These are phyloP conservation scores for Picus viridis DNA, from an alignment of 2,797 vertebrate genomes.

Conservation along the genomic window DNA sequence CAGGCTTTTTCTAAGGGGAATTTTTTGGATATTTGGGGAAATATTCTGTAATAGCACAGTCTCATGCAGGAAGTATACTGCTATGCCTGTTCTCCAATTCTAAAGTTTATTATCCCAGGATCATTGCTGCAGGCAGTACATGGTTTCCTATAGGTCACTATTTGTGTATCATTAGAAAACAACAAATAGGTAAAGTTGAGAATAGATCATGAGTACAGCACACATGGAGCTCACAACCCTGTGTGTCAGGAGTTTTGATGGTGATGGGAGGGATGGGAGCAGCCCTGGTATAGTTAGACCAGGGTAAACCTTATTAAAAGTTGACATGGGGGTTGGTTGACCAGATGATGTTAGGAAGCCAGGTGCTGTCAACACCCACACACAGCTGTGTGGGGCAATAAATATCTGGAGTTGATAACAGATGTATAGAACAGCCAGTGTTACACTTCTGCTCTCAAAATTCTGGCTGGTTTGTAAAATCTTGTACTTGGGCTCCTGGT, in stretches of 20 bases:
- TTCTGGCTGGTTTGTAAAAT: neutral
- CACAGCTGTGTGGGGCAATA: neutral
- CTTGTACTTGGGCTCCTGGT: neutral
- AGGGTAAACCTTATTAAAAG: neutral
- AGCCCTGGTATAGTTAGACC: neutral
- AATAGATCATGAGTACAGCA: neutral
- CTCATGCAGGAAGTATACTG: neutral
- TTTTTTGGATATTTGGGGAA: neutral
- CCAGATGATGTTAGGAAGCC: neutral
- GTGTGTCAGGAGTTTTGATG: neutral
- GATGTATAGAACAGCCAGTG: neutral
- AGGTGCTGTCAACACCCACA: neutral
- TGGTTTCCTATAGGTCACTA: neutral
- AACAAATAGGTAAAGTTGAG: neutral
- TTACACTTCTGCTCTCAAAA: neutral
- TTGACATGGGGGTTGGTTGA: neutral
- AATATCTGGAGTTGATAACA: neutral
- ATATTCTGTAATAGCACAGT: neutral
- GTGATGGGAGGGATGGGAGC: neutral
- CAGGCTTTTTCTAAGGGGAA: neutral
- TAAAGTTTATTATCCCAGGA: neutral
- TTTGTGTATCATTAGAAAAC: neutral
- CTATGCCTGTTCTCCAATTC: neutral
- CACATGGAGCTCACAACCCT: rapidly evolving
- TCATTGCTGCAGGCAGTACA: neutral